These are phyloP conservation scores for Gobius niger DNA, from an alignment of 2,113 vertebrate genomes.

Conservation along the genomic window DNA sequence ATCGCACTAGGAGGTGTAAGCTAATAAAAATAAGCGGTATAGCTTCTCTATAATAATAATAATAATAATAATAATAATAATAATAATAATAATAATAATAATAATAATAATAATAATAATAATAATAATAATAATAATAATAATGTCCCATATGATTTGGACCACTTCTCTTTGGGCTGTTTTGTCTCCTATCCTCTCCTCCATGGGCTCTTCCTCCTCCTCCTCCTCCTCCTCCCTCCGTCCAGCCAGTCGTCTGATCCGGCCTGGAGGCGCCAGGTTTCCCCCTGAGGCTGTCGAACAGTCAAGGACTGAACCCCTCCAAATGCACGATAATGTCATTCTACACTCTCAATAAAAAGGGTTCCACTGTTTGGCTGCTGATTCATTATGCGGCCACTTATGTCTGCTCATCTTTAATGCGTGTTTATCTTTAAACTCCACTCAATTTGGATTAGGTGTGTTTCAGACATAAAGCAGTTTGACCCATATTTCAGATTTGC, in stretches of 20 bases:
- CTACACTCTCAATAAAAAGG: conserved; percentile 83
- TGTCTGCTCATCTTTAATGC: background rate
- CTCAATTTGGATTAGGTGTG: background rate
- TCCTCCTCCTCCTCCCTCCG: conserved; percentile 48
- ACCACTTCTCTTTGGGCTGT: conserved; percentile 34
- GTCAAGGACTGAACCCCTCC: conserved; percentile 86
- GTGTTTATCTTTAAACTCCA: background rate
- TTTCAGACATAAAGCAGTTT: background rate
- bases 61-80: background rate
- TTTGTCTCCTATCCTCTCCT: conserved; percentile 23
- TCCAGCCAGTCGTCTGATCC: conserved; percentile 85
- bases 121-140: conserved; percentile 15
- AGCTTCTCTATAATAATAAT: background rate
- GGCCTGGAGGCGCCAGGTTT: conserved; percentile 88
- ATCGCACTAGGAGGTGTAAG: conserved; percentile 9
- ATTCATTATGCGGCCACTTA: conserved; percentile 26
- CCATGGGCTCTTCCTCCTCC: conserved; percentile 6
- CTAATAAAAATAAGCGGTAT: conserved; percentile 40
- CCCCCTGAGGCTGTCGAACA: conserved; percentile 80
- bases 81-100: conserved; percentile 6
- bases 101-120: conserved; percentile 18
- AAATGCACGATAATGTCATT: conserved; percentile 87
- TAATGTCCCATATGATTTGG: background rate
- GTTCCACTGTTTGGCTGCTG: conserved; percentile 17
- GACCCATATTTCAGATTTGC: background rate